A percentile compares a stretch with the other conserved stretches of the same genome.
These are phyloP conservation scores for Xyrauchen texanus DNA, from an alignment of 2,113 vertebrate genomes.

Conservation along the genomic window DNA sequence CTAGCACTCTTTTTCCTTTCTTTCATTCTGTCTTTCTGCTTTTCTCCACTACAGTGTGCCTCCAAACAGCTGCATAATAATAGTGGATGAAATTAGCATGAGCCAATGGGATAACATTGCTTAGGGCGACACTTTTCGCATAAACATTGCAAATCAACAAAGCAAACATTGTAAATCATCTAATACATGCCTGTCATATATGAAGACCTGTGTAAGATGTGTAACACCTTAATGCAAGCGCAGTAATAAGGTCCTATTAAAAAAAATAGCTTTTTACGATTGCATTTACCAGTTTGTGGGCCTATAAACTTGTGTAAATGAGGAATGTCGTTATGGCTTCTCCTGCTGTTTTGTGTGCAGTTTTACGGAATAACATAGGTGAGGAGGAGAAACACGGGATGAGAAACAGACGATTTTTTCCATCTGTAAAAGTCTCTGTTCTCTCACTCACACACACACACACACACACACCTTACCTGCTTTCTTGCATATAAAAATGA, in stretches of 20 bases:
- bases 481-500: conserved; percentile 13
- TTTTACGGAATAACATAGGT: conserved; percentile 20
- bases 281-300: conserved; percentile 15
- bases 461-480: not conserved
- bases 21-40: not conserved
- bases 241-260: not conserved
- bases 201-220: not conserved
- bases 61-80: conserved; percentile 13
- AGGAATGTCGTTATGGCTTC: conserved; percentile 15
- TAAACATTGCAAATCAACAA: not conserved
- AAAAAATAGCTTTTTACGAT: conserved; percentile 12
- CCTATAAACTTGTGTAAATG: conserved; percentile 27
- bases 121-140: not conserved
- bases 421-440: conserved; percentile 9
- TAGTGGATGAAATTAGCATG: conserved; percentile 9
- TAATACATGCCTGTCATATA: not conserved
- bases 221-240: not conserved
- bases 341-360: conserved; percentile 30
- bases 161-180: not conserved
- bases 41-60: not conserved
- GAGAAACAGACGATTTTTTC: not conserved
- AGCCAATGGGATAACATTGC: not conserved
- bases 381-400: not conserved
- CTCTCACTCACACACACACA: not conserved
- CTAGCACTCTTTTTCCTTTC: not conserved